Conservation (phyloP, 64 coral and sea anemone species). For the Anthopleura sola region DNA sequence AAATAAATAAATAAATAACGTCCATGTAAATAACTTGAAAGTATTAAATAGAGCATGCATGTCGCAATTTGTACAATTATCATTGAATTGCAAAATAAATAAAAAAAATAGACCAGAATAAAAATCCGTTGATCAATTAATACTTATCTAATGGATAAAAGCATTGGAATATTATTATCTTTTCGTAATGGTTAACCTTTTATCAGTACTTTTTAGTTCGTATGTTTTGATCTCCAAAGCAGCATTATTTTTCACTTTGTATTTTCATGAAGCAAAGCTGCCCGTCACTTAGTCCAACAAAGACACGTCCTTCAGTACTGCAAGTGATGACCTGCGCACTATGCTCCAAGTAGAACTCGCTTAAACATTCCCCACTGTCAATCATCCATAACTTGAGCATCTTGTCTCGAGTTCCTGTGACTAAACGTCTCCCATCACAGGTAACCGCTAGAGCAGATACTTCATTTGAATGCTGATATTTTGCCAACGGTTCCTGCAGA, state of each 20-base stretch:
- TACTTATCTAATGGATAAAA: no score
- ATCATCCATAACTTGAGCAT: slow-evolving; percentile 47
- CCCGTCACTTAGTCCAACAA: slow-evolving; percentile 43
- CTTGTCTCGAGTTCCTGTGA: slow-evolving; percentile 69
- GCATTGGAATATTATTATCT: no score
- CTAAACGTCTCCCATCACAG: slow-evolving; percentile 11
- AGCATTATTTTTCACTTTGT: not conserved
- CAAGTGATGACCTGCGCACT: slow-evolving; percentile 30
- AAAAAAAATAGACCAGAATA: no score
- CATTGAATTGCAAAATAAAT: no score
- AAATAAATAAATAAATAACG: no score
- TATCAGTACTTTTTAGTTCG: no score
- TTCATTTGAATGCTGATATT: slow-evolving; percentile 30
- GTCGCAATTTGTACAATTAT: no score
- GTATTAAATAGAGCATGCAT: no score
- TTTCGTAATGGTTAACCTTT: no score
- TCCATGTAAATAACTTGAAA: no score
- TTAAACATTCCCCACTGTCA: not conserved
- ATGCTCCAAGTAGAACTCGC: slow-evolving; percentile 58
- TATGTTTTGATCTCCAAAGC: no score
- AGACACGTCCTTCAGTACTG: slow-evolving; percentile 30
- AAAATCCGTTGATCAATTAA: no score
- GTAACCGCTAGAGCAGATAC: slow-evolving; percentile 30
- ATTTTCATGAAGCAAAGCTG: slow-evolving; percentile 60
- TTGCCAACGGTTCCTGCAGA: not conserved